A percentile compares a stretch with the other conserved stretches of the same genome.
Conservation (phyloP, 2,797 vertebrate species). For the Thripadectes ignobilis region DNA sequence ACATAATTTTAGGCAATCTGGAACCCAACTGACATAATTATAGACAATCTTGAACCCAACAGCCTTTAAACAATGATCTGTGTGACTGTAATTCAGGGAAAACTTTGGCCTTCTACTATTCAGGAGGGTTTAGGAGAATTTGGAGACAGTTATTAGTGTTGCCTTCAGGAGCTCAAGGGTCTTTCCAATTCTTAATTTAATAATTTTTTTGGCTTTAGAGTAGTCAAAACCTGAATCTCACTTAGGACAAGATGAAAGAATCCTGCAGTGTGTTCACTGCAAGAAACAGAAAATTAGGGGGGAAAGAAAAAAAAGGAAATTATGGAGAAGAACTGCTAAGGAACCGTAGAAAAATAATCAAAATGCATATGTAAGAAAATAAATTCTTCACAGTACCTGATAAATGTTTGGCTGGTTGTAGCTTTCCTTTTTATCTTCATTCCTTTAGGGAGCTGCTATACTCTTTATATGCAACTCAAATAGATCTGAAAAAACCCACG, state of each 20-base stretch:
- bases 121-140: not conserved
- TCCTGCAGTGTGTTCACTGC: not conserved
- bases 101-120: not conserved
- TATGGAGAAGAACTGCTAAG: not conserved
- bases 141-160: not conserved
- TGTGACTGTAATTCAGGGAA: not conserved
- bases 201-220: not conserved
- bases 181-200: not conserved
- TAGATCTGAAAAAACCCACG: not conserved
- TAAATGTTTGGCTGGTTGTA: not conserved
- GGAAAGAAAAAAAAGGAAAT: not conserved
- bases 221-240: not conserved
- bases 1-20: not conserved
- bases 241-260: not conserved
- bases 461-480: not conserved
- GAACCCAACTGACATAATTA: not conserved
- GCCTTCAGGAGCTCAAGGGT: not conserved
- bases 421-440: not conserved
- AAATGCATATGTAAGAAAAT: not conserved
- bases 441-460: not conserved
- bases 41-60: not conserved
- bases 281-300: not conserved
- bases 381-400: not conserved
- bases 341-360: constrained; percentile 1
- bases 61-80: not conserved